phyloP scores from a whole-genome alignment of 1,140 invertebrate genomes.

The Cotesia typhae region DNA sequence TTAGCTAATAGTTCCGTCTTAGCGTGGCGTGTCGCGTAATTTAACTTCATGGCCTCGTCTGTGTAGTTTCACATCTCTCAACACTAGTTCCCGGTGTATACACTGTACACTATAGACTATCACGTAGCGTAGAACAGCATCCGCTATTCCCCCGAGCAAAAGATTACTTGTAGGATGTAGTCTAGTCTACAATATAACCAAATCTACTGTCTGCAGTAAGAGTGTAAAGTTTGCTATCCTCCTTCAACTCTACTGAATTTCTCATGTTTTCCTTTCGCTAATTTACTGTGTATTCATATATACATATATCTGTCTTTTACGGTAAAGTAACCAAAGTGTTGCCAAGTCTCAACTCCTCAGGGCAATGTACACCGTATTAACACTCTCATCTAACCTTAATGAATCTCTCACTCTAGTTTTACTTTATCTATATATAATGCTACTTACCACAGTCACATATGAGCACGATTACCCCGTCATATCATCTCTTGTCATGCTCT shows the following conservation, averaged over 20 bases:
- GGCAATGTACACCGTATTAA: slow-evolving; percentile 60
- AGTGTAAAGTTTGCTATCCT: too few relatives aligned
- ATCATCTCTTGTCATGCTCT: too few relatives aligned
- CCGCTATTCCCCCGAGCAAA: too few relatives aligned
- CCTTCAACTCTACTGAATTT: not conserved
- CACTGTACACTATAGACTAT: not conserved
- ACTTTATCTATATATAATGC: not conserved
- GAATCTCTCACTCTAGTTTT: slow-evolving; percentile 51
- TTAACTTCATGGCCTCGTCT: slow-evolving; percentile 52
- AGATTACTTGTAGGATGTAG: too few relatives aligned
- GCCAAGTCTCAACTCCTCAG: slow-evolving; percentile 46
- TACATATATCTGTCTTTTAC: slow-evolving; percentile 40
- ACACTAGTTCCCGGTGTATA: not conserved
- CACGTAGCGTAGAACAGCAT: not conserved
- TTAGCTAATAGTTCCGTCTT: slow-evolving; percentile 55
- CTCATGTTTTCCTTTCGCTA: not conserved
- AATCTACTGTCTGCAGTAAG: too few relatives aligned
- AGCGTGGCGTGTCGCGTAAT: slow-evolving; percentile 46
- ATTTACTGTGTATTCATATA: not conserved
- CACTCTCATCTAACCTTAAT: slow-evolving; percentile 59
- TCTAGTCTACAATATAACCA: too few relatives aligned
- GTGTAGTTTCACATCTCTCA: slow-evolving; percentile 29
- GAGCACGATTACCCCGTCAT: too few relatives aligned
- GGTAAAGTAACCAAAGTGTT: slow-evolving; percentile 45
- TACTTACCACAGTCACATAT: not conserved